These are phyloP conservation scores for Rhopalosiphum maidis DNA, from an alignment of 1,140 invertebrate species.

Conservation along the genomic window DNA sequence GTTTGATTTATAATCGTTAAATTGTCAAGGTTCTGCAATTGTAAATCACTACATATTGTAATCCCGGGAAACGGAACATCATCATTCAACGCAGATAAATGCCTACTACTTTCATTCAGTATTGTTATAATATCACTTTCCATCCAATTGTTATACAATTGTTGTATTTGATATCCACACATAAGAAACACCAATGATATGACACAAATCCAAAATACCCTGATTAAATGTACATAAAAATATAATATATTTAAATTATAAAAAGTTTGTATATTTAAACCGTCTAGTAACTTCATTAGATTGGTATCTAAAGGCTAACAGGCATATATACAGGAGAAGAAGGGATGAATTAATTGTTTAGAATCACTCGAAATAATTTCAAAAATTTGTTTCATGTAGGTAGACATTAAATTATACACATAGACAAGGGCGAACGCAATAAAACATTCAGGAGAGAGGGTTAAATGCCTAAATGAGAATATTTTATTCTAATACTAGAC, in stretches of 20 bases:
- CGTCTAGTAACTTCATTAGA: too few relatives aligned
- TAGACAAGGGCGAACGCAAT: too few relatives aligned
- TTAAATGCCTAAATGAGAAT: background rate
- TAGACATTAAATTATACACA: too few relatives aligned
- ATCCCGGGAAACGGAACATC: slow-evolving; percentile 59
- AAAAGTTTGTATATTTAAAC: too few relatives aligned
- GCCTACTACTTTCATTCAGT: slow-evolving; percentile 35
- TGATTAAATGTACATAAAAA: slow-evolving; percentile 15
- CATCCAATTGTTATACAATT: slow-evolving; percentile 54
- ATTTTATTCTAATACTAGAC: too few relatives aligned
- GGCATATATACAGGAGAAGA: too few relatives aligned
- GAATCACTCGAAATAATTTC: too few relatives aligned
- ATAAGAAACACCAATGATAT: slow-evolving; percentile 58
- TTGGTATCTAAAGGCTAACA: too few relatives aligned
- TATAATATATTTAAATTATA: background rate
- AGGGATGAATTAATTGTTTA: too few relatives aligned
- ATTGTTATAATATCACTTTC: slow-evolving; percentile 40
- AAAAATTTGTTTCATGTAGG: too few relatives aligned
- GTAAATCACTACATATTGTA: slow-evolving; percentile 59
- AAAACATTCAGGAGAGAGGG: too few relatives aligned
- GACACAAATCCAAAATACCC: slow-evolving; percentile 58
- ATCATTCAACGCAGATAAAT: slow-evolving; percentile 41
- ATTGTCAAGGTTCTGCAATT: slow-evolving; percentile 12
- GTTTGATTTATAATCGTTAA: background rate
- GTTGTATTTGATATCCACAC: slow-evolving; percentile 50